phyloP scores from a whole-genome alignment of 2,888 invertebrate species.

The Trachelus troglodyta region DNA sequence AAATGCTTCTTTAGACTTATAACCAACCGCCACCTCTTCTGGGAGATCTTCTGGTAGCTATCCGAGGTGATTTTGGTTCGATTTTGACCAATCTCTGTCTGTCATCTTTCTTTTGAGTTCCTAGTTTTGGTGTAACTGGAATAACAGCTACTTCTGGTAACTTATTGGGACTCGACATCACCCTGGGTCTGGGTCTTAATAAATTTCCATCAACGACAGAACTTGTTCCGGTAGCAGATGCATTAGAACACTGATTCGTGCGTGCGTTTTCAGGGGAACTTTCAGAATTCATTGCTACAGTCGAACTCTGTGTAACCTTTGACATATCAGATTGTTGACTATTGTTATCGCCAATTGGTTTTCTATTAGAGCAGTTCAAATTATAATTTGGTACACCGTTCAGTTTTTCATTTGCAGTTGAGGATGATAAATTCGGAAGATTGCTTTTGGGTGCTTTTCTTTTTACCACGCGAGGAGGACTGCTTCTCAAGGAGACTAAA shows the following conservation, averaged over 20 bases:
- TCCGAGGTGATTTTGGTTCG: constrained; percentile 43
- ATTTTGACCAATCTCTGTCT: constrained; percentile 37
- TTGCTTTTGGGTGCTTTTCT: constrained; percentile 49
- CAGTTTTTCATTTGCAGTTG: not conserved
- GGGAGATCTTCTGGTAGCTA: constrained; percentile 26
- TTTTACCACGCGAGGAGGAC: constrained; percentile 70
- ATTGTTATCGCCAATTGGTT: not conserved
- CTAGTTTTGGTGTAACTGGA: constrained; percentile 33
- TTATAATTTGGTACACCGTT: not conserved
- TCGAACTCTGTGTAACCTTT: not conserved
- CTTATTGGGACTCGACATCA: constrained; percentile 33
- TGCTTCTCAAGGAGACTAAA: constrained; percentile 35
- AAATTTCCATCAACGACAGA: constrained; percentile 3
- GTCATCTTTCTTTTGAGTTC: constrained; percentile 25
- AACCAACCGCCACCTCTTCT: constrained; percentile 47
- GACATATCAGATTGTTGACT: not conserved
- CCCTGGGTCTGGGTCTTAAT: constrained; percentile 28
- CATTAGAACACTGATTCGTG: not conserved
- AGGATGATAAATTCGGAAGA: not conserved
- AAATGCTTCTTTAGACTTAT: constrained; percentile 20
- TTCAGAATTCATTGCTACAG: not conserved
- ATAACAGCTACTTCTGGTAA: constrained; percentile 37
- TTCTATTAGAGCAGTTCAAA: not conserved
- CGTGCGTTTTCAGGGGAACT: not conserved
- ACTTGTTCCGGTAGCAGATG: not conserved